Evolutionary conservation across 2,888 invertebrate genomes (phyloP).

Genomic region (Pseudococcus jackbeardsleyi): DNA sequence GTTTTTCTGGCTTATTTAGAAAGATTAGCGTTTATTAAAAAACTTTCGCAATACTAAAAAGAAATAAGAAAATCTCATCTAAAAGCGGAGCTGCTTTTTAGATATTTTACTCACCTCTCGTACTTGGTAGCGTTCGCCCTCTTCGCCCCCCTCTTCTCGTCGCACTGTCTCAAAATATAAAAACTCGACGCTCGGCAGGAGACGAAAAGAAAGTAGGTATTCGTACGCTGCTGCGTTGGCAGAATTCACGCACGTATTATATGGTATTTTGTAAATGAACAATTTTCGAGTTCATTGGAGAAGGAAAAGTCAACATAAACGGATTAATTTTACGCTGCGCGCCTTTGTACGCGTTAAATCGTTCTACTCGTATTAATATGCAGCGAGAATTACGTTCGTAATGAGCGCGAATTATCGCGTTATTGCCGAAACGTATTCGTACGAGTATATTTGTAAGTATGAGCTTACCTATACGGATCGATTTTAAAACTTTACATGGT

Average conservation of each 20-base stretch:
- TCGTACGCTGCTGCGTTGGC: not conserved
- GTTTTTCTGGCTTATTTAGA: conserved; percentile 37
- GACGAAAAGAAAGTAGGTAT: not conserved
- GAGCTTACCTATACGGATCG: not conserved
- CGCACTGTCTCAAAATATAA: not conserved
- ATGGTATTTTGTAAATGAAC: not conserved
- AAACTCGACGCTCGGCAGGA: not conserved
- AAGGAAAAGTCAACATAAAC: conserved; percentile 29
- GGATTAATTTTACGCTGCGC: conserved; percentile 15
- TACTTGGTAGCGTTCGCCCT: not conserved
- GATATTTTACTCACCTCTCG: conserved; percentile 38
- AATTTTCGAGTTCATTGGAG: conserved; percentile 49
- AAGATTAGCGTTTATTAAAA: conserved; percentile 54
- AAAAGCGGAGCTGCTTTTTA: not conserved
- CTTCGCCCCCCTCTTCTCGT: too few species aligned
- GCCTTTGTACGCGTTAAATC: not conserved
- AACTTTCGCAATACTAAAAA: conserved; percentile 48
- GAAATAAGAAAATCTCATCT: conserved; percentile 47
- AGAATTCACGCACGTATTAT: not conserved
- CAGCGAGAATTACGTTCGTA: conserved; percentile 39
- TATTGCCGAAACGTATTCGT: not conserved
- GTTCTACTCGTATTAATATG: conserved; percentile 15
- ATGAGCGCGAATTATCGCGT: conserved; percentile 24
- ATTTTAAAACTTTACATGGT: conserved; percentile 14
- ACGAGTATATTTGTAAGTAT: not conserved